Conservation (phyloP, 2,888 invertebrate species). For the Encarsia formosa region DNA sequence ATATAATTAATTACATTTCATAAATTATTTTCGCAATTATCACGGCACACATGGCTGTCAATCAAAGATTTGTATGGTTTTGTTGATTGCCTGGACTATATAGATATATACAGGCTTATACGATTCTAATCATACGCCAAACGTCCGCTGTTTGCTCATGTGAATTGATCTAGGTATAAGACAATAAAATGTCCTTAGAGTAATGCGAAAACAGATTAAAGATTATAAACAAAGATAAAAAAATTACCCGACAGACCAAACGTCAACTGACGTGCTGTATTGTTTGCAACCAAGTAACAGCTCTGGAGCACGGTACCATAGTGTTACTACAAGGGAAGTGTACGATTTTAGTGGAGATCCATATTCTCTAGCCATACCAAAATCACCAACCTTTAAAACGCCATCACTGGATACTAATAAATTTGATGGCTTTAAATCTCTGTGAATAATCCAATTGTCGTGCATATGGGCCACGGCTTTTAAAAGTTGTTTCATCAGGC, state of each 20-base stretch:
- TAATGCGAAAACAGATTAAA: neutral
- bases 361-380: constrained; percentile 95
- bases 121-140: no score
- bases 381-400: constrained; percentile 82
- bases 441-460: constrained; percentile 98
- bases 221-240: neutral
- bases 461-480: constrained; percentile 93
- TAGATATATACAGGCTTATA: no score
- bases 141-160: no score
- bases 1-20: no score
- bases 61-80: no score
- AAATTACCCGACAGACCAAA: constrained; percentile 70
- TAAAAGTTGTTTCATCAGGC: constrained; percentile 86
- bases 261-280: constrained; percentile 94
- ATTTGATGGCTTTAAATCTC: constrained; percentile 98
- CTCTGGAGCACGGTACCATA: constrained; percentile 98
- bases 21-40: no score
- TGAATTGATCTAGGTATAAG: no score
- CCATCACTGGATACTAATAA: constrained; percentile 90
- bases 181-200: no score
- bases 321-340: constrained; percentile 96
- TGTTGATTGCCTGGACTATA: no score
- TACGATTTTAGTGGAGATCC: constrained; percentile 95
- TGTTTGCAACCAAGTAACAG: constrained; percentile 84
- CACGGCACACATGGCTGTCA: no score